These are phyloP conservation scores for Plebejus argus DNA, from an alignment of 2,888 invertebrate species.

Conservation along the genomic window DNA sequence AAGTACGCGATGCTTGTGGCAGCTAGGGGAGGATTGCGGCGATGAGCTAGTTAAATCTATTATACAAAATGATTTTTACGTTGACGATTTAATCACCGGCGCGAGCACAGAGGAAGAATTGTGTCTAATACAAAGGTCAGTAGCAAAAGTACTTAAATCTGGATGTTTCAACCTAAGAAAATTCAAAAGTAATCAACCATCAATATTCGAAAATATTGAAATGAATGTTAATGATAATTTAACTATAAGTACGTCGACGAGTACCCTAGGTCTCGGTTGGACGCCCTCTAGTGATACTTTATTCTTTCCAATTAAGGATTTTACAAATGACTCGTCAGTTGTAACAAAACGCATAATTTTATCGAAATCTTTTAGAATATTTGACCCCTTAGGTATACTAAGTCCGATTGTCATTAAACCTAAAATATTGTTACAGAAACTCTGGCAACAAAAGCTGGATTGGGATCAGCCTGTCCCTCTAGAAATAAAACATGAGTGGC, in stretches of 20 bases:
- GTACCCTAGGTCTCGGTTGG: constrained; percentile 44
- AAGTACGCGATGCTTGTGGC: constrained; percentile 45
- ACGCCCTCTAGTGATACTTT: constrained; percentile 38
- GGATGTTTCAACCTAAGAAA: constrained; percentile 41
- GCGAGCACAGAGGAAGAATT: constrained; percentile 38
- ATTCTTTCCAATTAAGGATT: constrained; percentile 42
- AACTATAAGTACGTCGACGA: constrained; percentile 42
- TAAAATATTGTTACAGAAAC: constrained; percentile 39
- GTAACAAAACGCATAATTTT: constrained; percentile 40
- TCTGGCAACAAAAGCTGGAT: constrained; percentile 37
- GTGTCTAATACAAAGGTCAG: constrained; percentile 37
- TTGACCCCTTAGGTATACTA: constrained; percentile 39
- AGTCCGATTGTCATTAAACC: constrained; percentile 36
- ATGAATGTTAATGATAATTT: constrained; percentile 35
- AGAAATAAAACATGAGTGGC: constrained; percentile 33
- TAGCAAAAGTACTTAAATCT: constrained; percentile 32
- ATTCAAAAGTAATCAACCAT: constrained; percentile 38
- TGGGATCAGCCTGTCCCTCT: constrained; percentile 36
- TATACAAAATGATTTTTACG: constrained; percentile 45
- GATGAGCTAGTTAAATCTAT: constrained; percentile 42
- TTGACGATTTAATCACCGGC: constrained; percentile 45
- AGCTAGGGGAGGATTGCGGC: constrained; percentile 43
- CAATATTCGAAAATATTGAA: constrained; percentile 36
- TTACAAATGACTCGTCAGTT: background rate
- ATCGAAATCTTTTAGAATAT: constrained; percentile 37